Conservation (phyloP, 2,797 vertebrate species). For the Gallirallus australis region DNA sequence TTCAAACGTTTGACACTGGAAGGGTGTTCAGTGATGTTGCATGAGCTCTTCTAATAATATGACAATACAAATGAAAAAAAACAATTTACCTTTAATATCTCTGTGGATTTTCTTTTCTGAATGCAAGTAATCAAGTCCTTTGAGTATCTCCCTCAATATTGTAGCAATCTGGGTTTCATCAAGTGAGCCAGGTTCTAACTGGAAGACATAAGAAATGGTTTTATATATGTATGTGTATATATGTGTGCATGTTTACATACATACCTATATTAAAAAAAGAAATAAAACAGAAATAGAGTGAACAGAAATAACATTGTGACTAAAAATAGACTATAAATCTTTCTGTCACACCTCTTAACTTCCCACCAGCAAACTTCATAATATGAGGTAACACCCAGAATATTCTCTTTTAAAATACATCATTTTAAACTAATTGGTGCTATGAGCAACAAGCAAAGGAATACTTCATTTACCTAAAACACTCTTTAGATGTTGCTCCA, state of each 20-base stretch:
- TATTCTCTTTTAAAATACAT: neutral
- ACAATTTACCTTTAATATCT: slow-evolving; percentile 93
- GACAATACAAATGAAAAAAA: neutral
- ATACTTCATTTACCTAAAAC: neutral
- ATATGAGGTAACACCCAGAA: neutral
- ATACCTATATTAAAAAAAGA: neutral
- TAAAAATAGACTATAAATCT: neutral
- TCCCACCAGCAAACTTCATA: neutral
- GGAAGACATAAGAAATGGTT: neutral
- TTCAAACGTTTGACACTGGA: neutral
- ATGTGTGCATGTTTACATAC: no score
- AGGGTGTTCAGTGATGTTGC: neutral
- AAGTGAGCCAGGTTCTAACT: slow-evolving; percentile 94
- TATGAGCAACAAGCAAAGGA: neutral
- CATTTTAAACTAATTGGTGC: neutral
- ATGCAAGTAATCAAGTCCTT: slow-evolving; percentile 97
- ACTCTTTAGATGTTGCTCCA: neutral
- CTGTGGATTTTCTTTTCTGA: slow-evolving; percentile 99
- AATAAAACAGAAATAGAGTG: neutral
- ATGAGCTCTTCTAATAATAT: neutral
- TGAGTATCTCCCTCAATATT: slow-evolving; percentile 95
- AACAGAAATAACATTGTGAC: neutral
- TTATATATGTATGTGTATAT: accelerated
- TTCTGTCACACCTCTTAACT: neutral
- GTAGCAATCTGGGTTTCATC: slow-evolving; percentile 97